These are phyloP conservation scores for Odontocerum albicorne DNA, from an alignment of 2,888 invertebrate genomes.

Conservation along the genomic window DNA sequence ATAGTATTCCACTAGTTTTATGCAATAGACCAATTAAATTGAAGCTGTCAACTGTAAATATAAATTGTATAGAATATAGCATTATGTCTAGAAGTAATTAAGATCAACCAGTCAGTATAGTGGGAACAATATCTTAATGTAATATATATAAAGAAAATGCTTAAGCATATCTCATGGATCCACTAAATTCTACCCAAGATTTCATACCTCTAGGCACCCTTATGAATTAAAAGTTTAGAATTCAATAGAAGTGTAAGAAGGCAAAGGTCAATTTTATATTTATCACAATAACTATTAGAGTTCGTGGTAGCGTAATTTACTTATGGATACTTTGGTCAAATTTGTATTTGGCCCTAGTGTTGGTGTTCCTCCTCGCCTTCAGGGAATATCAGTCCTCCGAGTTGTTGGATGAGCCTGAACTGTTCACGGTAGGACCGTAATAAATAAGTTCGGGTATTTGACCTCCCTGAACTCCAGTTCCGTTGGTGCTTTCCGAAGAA, in stretches of 20 bases:
- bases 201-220: constrained; percentile 25
- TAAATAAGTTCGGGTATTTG: constrained; percentile 97
- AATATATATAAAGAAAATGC: too few species aligned
- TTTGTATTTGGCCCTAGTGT: constrained; percentile 4
- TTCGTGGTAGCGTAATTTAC: background rate
- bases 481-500: constrained; percentile 95
- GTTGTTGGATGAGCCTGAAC: constrained; percentile 47
- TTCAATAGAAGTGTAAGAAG: constrained; percentile 20
- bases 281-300: constrained; percentile 16
- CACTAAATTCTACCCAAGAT: too few species aligned
- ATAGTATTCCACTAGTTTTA: too few species aligned
- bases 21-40: too few species aligned
- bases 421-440: constrained; percentile 77
- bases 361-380: constrained; percentile 8
- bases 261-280: constrained; percentile 16
- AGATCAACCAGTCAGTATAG: too few species aligned
- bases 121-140: too few species aligned
- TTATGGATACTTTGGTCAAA: constrained; percentile 6
- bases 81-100: too few species aligned
- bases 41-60: too few species aligned
- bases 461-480: constrained; percentile 95
- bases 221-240: constrained; percentile 23
- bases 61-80: too few species aligned
- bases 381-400: constrained; percentile 54
- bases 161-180: too few species aligned